Base-by-base conservation (phyloP, 1,140 invertebrate species). In the Cyrtorhinus lividipennis region DNA sequence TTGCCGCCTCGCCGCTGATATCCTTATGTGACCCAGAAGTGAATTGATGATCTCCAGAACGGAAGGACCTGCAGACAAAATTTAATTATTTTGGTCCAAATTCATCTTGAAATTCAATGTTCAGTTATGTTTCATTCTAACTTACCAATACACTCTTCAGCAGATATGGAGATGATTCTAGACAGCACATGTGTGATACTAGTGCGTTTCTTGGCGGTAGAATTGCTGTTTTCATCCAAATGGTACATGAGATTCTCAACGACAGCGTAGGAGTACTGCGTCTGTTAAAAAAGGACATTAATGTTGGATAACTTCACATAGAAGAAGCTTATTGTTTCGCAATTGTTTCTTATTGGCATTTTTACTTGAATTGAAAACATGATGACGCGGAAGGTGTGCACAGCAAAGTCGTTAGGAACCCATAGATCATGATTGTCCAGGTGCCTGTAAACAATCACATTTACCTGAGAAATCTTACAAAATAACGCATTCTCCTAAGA, bases 1-100 rank as follows among this genome's bases (percentile, higher is more conserved):
- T 68, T 70, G 64, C 26, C 65, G 76, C 69, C 69, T 77, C 69
- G 82, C 88, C 12, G 94, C 88, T 13, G 92, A 97, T 27, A 88
- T 84, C 27, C 90, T 80, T 26, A 98, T 75, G 73, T 97, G 93
- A 46, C 90, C 88, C 38, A 99, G 75, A 38, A 99, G 76, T 46
- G 93, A 95, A 75, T 97, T 97, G 68, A 99, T 98, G 56, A 98
- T 98, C 77, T 96, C 94, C 65, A 99, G 76, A 0, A 98, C 93
- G 2, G 95, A 95, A n/a, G 96, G 95, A 44, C 38, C 38, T 44
- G n/a, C 8, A 44, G n/a, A 44, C 8, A 44, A n/a, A n/a, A n/a
- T 8, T 44, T 10, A 44, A 44, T 44, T 44, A 44, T n/a, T n/a
- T n/a, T n/a, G n/a, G n/a, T n/a, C n/a, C n/a, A n/a, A n/a, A n/a